Evolutionary conservation across 2,113 vertebrate species (phyloP).

Genomic region (Leiothrix lutea): DNA sequence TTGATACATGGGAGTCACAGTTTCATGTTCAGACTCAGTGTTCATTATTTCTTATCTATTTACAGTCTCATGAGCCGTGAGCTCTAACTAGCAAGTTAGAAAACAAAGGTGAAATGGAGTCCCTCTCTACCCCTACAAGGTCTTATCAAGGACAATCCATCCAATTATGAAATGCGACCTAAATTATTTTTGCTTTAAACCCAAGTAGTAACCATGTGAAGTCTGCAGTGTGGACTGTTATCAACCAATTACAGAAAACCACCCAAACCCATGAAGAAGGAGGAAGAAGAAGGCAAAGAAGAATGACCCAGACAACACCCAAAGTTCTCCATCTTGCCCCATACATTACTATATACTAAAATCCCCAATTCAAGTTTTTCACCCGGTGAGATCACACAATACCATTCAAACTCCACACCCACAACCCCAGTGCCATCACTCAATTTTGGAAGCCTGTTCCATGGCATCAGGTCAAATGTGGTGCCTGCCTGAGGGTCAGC

Average conservation of each 20-base stretch:
- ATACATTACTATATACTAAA: not conserved
- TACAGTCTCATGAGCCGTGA: not conserved
- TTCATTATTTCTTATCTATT: not conserved
- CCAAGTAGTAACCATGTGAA: not conserved
- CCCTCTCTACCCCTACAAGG: not conserved
- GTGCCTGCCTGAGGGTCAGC: not conserved
- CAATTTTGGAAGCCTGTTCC: not conserved
- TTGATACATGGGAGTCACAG: not conserved
- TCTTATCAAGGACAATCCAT: not conserved
- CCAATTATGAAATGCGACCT: not conserved
- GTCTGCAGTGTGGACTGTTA: not conserved
- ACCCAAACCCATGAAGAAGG: not conserved
- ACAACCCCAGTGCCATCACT: not conserved
- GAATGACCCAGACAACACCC: not conserved
- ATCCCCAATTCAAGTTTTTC: not conserved
- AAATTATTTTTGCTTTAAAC: not conserved
- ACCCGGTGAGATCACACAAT: not conserved
- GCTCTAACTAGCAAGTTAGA: not conserved
- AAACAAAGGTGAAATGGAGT: not conserved
- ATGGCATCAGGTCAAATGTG: not conserved
- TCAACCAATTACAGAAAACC: not conserved
- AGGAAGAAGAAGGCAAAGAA: not conserved
- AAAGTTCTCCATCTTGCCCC: not conserved
- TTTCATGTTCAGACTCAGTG: rapidly evolving
- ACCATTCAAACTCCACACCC: not conserved